These are phyloP conservation scores for Xiphophorus hellerii DNA, from an alignment of 2,113 vertebrate species.

Conservation along the genomic window DNA sequence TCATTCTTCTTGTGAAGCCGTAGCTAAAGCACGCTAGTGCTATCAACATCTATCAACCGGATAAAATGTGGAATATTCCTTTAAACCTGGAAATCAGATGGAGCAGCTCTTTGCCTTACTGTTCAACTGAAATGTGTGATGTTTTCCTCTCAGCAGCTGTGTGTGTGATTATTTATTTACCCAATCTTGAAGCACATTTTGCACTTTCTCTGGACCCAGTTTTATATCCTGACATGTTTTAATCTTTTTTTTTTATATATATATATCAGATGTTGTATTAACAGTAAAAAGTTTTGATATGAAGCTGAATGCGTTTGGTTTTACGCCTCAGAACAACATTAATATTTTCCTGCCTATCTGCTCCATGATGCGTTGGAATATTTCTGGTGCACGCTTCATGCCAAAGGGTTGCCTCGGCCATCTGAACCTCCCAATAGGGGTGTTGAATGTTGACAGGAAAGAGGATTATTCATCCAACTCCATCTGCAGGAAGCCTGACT, in stretches of 20 bases:
- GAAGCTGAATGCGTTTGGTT: background rate
- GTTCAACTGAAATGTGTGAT: background rate
- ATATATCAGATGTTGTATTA: constrained; percentile 23
- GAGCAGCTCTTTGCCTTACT: background rate
- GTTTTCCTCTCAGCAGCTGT: constrained; percentile 8
- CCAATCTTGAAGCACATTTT: constrained; percentile 50
- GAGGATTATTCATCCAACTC: background rate
- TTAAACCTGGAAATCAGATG: background rate
- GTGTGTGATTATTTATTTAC: constrained; percentile 52
- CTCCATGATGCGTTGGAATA: background rate
- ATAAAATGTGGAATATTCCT: background rate
- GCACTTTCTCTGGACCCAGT: constrained; percentile 57
- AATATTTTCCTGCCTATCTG: too few relatives aligned
- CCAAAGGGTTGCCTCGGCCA: background rate
- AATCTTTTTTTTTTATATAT: background rate
- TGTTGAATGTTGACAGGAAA: constrained; percentile 7
- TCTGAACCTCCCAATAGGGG: background rate
- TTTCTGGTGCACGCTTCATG: background rate
- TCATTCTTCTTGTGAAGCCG: too few relatives aligned
- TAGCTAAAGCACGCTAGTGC: too few relatives aligned
- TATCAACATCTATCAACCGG: too few relatives aligned
- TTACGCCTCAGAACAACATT: background rate
- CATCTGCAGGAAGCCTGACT: background rate
- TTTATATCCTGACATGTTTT: constrained; percentile 35
- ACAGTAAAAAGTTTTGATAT: constrained; percentile 48